Percentiles rank a stretch among this genome's conserved stretches.
phyloP scores from a whole-genome alignment of 2,113 vertebrate species.

The Apus apus region DNA sequence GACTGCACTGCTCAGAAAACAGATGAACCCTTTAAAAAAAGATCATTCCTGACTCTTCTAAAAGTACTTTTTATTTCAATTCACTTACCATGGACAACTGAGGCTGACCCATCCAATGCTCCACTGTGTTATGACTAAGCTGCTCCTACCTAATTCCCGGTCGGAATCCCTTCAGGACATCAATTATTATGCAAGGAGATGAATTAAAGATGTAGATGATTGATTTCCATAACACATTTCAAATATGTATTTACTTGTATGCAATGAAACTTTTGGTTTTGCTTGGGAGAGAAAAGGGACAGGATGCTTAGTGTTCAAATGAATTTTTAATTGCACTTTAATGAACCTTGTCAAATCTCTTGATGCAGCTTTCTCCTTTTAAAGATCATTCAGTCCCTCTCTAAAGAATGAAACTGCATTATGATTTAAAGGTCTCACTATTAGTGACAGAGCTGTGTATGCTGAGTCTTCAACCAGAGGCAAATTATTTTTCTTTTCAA shows the following conservation, averaged over 20 bases:
- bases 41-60: neutral
- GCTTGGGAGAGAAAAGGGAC: neutral
- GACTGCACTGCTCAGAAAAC: neutral
- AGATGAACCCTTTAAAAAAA: neutral
- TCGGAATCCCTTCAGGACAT: neutral
- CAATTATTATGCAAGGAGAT: neutral
- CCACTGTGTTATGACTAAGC: accelerated
- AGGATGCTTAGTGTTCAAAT: neutral
- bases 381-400: neutral
- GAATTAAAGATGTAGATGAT: conserved; percentile 21
- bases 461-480: neutral
- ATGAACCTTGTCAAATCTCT: neutral
- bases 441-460: neutral
- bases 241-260: neutral
- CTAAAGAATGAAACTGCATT: neutral
- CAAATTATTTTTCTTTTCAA: neutral
- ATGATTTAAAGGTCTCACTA: neutral
- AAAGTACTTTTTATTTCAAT: neutral
- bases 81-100: neutral
- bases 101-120: neutral
- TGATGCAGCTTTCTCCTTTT: neutral
- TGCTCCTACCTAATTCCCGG: neutral
- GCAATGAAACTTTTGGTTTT: neutral
- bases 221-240: neutral
- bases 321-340: conserved; percentile 14